These are phyloP conservation scores for Entelurus aequoreus DNA, from an alignment of 2,113 vertebrate species.

Conservation along the genomic window DNA sequence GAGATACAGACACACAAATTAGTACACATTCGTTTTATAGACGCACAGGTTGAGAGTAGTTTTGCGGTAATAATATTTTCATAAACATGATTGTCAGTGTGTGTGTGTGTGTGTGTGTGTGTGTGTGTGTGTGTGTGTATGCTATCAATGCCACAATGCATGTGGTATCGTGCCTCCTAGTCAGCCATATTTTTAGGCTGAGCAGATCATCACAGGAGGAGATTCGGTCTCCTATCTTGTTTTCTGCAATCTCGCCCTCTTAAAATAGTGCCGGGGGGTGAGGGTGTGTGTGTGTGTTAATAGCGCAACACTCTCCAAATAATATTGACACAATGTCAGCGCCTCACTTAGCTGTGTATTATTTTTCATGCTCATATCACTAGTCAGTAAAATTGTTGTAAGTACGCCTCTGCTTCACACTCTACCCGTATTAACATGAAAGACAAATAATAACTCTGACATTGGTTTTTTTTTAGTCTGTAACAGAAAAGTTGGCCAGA, in stretches of 20 bases:
- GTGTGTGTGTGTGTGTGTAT: conserved; percentile 16
- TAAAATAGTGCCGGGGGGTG: not conserved
- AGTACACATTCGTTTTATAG: too few relatives aligned
- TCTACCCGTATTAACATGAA: too few relatives aligned
- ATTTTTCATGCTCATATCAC: too few relatives aligned
- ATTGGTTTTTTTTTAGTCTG: too few relatives aligned
- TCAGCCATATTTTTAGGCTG: conserved; percentile 70
- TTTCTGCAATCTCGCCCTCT: conserved; percentile 20
- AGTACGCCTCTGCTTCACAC: too few relatives aligned
- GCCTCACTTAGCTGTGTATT: too few relatives aligned
- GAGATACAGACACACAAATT: too few relatives aligned
- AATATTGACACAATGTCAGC: not conserved
- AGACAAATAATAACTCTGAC: too few relatives aligned
- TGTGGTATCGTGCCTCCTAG: conserved; percentile 61
- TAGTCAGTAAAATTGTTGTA: too few relatives aligned
- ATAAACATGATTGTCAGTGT: not conserved
- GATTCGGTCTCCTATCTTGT: conserved; percentile 42
- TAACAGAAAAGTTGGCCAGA: too few relatives aligned
- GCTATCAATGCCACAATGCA: conserved; percentile 36
- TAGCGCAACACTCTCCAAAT: not conserved
- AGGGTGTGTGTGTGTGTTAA: not conserved
- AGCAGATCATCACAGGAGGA: conserved; percentile 53
- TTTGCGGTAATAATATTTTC: too few relatives aligned
- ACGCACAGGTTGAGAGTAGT: too few relatives aligned
- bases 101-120: conserved; percentile 16